phyloP scores from a whole-genome alignment of 2,888 invertebrate genomes.

The Cheilosia urbana region DNA sequence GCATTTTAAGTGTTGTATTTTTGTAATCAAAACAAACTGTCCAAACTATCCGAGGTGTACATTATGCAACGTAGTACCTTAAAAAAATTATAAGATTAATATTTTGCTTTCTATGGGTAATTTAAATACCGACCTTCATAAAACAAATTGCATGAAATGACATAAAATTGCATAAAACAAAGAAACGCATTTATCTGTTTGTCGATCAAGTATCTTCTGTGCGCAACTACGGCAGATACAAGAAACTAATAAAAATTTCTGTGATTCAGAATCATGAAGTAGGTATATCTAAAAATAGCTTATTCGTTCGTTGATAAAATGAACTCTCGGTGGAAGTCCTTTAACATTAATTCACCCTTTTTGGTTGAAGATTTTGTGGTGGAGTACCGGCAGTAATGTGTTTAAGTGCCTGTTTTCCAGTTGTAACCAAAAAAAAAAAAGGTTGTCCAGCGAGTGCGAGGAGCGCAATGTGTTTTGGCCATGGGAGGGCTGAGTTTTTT shows the following conservation, averaged over 20 bases:
- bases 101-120: too few relatives aligned
- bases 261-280: slow-evolving; percentile 15
- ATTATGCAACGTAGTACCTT: too few relatives aligned
- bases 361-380: background rate
- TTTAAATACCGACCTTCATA: too few relatives aligned
- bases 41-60: too few relatives aligned
- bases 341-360: slow-evolving; percentile 56
- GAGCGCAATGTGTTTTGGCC: background rate
- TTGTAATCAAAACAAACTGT: too few relatives aligned
- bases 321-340: slow-evolving; percentile 28
- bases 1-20: too few relatives aligned
- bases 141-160: too few relatives aligned
- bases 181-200: too few relatives aligned
- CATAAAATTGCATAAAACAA: too few relatives aligned
- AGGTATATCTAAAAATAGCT: slow-evolving; percentile 39
- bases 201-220: too few relatives aligned
- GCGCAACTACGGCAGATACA: background rate
- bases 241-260: background rate
- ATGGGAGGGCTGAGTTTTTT: slow-evolving; percentile 1
- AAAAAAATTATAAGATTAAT: too few relatives aligned
- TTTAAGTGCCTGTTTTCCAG: slow-evolving; percentile 22
- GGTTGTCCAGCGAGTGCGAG: background rate
- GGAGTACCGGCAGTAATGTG: slow-evolving; percentile 8
- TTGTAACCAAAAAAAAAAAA: slow-evolving; percentile 27
- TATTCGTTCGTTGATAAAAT: slow-evolving; percentile 9